Percentiles rank a stretch among this genome's conserved stretches.
These are phyloP conservation scores for Scartelaos histophorus DNA, from an alignment of 2,113 vertebrate species.

Conservation along the genomic window DNA sequence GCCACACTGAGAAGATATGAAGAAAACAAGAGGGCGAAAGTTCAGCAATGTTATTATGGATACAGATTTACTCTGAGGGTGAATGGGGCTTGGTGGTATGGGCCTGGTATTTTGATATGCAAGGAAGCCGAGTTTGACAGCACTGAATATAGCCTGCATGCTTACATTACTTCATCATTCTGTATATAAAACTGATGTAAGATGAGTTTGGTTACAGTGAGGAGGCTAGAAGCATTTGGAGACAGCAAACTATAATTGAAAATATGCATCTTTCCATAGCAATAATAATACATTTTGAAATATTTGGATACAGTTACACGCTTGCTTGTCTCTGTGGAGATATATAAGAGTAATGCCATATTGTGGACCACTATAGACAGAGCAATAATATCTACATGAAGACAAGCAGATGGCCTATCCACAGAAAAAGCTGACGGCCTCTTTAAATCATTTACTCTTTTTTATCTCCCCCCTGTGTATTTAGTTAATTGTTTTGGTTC, in stretches of 20 bases:
- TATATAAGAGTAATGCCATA: no score
- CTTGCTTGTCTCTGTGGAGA: no score
- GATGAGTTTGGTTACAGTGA: not conserved
- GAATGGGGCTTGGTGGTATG: not conserved
- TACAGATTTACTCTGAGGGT: not conserved
- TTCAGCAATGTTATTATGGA: not conserved
- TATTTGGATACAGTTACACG: no score
- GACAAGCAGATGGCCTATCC: no score
- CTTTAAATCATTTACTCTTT: not conserved
- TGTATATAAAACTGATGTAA: not conserved
- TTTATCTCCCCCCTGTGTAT: not conserved
- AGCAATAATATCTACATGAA: no score
- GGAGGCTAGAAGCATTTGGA: not conserved
- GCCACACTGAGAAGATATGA: constrained; percentile 83
- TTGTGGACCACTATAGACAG: no score
- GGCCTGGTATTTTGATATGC: not conserved
- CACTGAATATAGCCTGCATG: not conserved
- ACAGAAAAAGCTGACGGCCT: no score
- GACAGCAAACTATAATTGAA: not conserved
- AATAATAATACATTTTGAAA: no score
- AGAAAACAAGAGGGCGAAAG: constrained; percentile 7
- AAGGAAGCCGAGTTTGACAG: not conserved
- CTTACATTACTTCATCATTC: not conserved
- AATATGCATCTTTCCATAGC: not conserved
- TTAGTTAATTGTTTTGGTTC: not conserved